A percentile compares a stretch with the other conserved stretches of the same genome.
Conservation (phyloP, 1,140 invertebrate genomes). For the Drosophila pseudoobscura region DNA sequence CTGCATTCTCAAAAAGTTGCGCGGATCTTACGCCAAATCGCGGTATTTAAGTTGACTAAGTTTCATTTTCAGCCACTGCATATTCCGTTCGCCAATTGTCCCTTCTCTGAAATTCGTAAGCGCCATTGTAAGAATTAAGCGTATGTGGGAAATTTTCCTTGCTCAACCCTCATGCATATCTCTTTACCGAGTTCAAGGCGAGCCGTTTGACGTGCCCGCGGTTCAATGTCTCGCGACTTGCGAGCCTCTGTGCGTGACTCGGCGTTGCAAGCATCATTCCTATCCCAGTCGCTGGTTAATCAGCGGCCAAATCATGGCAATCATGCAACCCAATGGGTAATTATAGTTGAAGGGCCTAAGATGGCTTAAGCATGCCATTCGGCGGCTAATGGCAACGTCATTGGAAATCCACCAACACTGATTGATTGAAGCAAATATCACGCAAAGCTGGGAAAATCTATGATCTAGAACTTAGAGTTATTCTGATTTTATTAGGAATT, state of each 20-base stretch:
- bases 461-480: too few relatives aligned
- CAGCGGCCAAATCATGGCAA: slow-evolving; percentile 17
- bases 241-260: slow-evolving; percentile 32
- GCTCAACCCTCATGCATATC: neutral
- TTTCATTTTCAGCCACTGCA: slow-evolving; percentile 51
- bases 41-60: slow-evolving; percentile 71
- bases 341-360: slow-evolving; percentile 1
- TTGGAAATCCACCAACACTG: too few relatives aligned
- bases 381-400: neutral
- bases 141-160: slow-evolving; percentile 57
- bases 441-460: too few relatives aligned
- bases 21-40: slow-evolving; percentile 51
- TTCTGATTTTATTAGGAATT: too few relatives aligned
- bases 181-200: slow-evolving; percentile 53
- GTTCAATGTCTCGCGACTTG: slow-evolving; percentile 38
- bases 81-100: slow-evolving; percentile 31
- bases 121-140: slow-evolving; percentile 12
- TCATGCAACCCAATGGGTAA: slow-evolving; percentile 28
- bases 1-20: slow-evolving; percentile 21
- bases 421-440: too few relatives aligned
- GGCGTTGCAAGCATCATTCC: slow-evolving; percentile 15
- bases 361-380: neutral
- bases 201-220: slow-evolving; percentile 23
- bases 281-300: neutral
- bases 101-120: slow-evolving; percentile 29